Evolutionary conservation across 2,113 vertebrate genomes (phyloP).

Genomic region (Promerops cafer): DNA sequence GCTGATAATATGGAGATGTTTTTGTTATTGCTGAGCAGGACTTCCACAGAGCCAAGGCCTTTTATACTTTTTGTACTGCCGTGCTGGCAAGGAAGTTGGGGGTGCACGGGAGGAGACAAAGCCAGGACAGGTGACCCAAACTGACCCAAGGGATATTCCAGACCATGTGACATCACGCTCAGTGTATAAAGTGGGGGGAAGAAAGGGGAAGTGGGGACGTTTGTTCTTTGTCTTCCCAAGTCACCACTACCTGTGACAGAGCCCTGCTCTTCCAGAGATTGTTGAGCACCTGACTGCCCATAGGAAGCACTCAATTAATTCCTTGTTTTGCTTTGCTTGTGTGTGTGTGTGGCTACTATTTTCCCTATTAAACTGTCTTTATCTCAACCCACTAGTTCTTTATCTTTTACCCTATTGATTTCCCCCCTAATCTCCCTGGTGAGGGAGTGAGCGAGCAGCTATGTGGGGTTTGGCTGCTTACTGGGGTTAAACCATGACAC

Average conservation of each 20-base stretch:
- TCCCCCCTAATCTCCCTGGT: background rate
- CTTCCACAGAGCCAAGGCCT: background rate
- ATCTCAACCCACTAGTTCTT: background rate
- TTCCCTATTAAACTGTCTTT: background rate
- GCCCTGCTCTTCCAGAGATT: background rate
- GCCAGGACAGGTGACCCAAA: no score
- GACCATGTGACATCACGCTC: no score
- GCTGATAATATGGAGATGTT: background rate
- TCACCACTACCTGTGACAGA: rapidly evolving
- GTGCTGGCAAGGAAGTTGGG: rapidly evolving
- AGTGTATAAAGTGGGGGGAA: background rate
- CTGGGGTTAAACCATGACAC: background rate
- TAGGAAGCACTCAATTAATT: background rate
- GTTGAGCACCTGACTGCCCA: background rate
- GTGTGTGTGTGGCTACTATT: background rate
- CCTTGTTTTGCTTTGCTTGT: background rate
- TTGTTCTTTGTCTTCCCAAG: background rate
- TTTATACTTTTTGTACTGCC: background rate
- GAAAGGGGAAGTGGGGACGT: background rate
- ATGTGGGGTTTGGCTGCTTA: rapidly evolving
- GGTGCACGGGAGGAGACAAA: background rate
- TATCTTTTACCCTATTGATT: background rate
- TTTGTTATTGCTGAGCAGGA: background rate
- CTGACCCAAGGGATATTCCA: background rate
- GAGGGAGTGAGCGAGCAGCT: rapidly evolving